Evolutionary conservation across 1,140 invertebrate species (phyloP).

Genomic region (Campoletis sonorensis): DNA sequence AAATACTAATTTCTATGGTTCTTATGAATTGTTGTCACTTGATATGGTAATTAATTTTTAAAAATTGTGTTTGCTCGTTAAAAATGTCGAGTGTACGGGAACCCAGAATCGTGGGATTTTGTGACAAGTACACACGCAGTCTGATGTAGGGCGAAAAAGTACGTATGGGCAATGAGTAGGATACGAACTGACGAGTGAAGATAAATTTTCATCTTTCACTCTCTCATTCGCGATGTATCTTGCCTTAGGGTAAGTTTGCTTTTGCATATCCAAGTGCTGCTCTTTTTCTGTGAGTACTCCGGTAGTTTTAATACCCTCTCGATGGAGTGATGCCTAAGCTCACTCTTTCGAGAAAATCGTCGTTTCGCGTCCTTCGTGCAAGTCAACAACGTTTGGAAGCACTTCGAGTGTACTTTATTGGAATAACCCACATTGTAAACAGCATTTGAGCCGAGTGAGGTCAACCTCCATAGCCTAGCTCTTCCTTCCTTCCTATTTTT

Average conservation of each 20-base stretch:
- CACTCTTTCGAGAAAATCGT: background rate
- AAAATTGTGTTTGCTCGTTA: no score
- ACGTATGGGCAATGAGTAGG: background rate
- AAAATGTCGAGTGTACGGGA: no score
- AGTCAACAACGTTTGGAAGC: conserved; percentile 69
- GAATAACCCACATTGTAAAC: conserved; percentile 55
- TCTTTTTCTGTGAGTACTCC: background rate
- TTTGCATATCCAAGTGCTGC: background rate
- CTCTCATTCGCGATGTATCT: background rate
- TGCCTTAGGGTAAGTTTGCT: background rate
- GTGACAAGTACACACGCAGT: no score
- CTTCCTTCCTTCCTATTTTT: background rate
- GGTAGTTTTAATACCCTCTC: background rate
- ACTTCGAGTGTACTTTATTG: conserved; percentile 67
- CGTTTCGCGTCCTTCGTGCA: conserved; percentile 47
- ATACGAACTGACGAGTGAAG: background rate
- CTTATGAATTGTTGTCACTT: no score
- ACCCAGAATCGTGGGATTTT: no score
- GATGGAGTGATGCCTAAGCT: background rate
- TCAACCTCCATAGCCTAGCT: background rate
- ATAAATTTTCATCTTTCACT: background rate
- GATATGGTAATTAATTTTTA: no score
- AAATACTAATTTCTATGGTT: no score
- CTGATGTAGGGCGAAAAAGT: background rate
- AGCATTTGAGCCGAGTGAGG: background rate